Percentiles rank a stretch among this genome's conserved stretches.
These are phyloP conservation scores for Heterodera carotae DNA, from an alignment of 1,140 invertebrate species.

Conservation along the genomic window DNA sequence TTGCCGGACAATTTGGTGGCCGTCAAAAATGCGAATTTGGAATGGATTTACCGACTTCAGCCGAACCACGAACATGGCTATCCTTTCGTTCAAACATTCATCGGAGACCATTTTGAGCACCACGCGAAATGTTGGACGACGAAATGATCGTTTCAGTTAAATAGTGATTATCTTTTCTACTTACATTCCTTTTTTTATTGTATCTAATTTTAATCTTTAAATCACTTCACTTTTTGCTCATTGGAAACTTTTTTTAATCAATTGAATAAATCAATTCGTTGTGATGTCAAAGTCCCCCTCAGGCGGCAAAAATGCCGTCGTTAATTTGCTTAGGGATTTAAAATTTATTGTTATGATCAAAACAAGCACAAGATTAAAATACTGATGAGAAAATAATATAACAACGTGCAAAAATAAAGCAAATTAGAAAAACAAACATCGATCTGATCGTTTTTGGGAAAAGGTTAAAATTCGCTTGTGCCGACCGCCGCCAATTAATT, in stretches of 20 bases:
- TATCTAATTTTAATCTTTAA: not conserved
- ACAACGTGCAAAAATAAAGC: too few relatives aligned
- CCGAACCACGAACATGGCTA: constrained; percentile 92
- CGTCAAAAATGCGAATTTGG: constrained; percentile 72
- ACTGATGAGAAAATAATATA: not conserved
- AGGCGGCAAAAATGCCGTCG: not conserved
- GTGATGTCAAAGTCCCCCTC: too few relatives aligned
- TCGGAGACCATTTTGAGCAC: constrained; percentile 81
- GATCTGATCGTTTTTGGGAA: not conserved
- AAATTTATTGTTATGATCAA: not conserved
- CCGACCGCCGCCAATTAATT: too few relatives aligned
- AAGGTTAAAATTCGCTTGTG: not conserved
- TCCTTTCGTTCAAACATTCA: constrained; percentile 88
- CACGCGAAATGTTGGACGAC: constrained; percentile 41
- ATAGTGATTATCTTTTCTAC: too few relatives aligned
- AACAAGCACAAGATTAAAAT: not conserved
- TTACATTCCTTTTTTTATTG: not conserved
- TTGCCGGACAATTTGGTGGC: constrained; percentile 81
- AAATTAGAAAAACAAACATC: not conserved
- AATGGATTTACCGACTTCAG: constrained; percentile 77
- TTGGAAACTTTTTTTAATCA: too few relatives aligned
- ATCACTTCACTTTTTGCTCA: too few relatives aligned
- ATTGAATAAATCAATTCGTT: too few relatives aligned
- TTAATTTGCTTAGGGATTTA: not conserved
- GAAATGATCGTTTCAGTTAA: not conserved